A percentile compares a stretch with the other conserved stretches of the same genome.
phyloP scores from a whole-genome alignment of 2,113 vertebrate species.

The Rhynchopsitta pachyrhyncha region DNA sequence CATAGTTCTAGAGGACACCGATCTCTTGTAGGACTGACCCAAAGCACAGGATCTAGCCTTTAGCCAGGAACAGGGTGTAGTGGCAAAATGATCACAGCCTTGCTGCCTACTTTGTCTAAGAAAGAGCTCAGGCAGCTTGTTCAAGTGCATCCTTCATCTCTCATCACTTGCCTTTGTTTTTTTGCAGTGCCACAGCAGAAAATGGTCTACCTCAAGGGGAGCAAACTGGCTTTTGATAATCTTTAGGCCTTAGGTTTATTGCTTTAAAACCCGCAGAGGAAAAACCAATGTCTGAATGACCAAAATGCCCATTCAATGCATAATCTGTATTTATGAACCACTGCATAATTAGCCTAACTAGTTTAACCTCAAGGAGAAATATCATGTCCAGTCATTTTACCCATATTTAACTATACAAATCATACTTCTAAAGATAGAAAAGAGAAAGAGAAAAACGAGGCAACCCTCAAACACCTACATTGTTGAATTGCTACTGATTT shows the following conservation, averaged over 20 bases:
- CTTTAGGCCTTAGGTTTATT: not conserved
- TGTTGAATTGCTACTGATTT: not conserved
- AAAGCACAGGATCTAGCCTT: not conserved
- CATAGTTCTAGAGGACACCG: not conserved
- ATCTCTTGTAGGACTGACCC: not conserved
- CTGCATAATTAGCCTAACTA: not conserved
- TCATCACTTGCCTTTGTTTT: not conserved
- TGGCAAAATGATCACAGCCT: not conserved
- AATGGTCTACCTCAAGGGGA: not conserved
- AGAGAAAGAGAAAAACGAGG: not conserved
- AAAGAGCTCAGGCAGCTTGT: not conserved
- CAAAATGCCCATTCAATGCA: not conserved
- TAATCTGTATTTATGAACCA: not conserved
- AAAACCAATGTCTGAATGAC: not conserved
- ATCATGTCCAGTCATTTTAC: not conserved
- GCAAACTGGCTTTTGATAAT: not conserved
- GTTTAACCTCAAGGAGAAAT: not conserved
- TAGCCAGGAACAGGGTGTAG: not conserved
- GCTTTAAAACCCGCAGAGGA: not conserved
- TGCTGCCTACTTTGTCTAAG: rapidly evolving
- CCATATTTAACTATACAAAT: not conserved
- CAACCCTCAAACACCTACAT: not conserved
- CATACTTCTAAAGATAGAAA: not conserved
- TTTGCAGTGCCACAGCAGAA: not conserved
- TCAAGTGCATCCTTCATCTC: not conserved